Evolutionary conservation across 2,797 vertebrate species (phyloP).

Genomic region (Prunella strophiata): DNA sequence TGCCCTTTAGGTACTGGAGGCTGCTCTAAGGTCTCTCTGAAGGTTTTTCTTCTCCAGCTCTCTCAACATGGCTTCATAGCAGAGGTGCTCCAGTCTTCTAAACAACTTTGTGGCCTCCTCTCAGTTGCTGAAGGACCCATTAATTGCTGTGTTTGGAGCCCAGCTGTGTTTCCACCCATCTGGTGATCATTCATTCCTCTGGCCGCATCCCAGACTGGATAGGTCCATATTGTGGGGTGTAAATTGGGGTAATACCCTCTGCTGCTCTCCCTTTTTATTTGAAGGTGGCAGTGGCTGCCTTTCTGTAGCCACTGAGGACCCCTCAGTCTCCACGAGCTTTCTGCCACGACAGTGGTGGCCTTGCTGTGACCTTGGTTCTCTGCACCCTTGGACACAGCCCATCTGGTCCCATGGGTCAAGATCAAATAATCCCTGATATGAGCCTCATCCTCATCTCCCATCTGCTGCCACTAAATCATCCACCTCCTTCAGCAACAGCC

Average conservation of each 20-base stretch:
- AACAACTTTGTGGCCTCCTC: background rate
- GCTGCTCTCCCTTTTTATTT: background rate
- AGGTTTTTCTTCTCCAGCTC: background rate
- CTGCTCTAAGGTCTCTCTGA: background rate
- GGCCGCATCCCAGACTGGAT: background rate
- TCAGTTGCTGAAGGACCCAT: background rate
- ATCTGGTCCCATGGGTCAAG: background rate
- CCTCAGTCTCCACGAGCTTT: fast-evolving
- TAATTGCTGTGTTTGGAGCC: background rate
- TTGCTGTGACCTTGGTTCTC: background rate
- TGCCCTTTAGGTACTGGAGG: background rate
- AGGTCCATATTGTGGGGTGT: background rate
- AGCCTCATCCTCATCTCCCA: background rate
- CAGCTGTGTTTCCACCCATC: background rate
- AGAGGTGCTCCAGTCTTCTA: background rate
- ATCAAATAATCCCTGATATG: background rate
- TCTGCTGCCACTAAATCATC: background rate
- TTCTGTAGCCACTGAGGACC: background rate
- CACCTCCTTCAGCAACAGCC: background rate
- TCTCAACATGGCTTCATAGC: background rate
- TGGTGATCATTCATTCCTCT: background rate
- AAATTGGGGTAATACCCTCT: background rate
- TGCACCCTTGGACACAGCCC: background rate
- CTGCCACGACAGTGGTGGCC: background rate
- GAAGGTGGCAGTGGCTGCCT: background rate